phyloP scores from a whole-genome alignment of 2,888 invertebrate species.

The Acrocera orbiculus region DNA sequence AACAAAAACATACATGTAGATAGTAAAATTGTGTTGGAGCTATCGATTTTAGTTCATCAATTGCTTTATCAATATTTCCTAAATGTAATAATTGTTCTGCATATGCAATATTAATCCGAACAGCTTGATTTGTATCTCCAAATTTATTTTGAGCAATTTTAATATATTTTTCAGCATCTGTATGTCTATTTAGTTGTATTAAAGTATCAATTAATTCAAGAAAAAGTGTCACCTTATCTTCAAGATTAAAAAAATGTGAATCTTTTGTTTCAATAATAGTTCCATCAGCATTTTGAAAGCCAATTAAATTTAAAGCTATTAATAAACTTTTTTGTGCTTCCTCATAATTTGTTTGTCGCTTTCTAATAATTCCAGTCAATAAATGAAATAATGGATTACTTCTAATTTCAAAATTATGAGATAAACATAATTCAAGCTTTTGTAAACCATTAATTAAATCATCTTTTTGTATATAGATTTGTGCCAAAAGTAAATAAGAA shows the following conservation, averaged over 20 bases:
- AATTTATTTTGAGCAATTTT: slow-evolving; percentile 52
- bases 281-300: no score
- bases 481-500: slow-evolving; percentile 70
- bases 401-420: slow-evolving; percentile 81
- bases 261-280: no score
- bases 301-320: slow-evolving; percentile 51
- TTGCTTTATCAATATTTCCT: slow-evolving; percentile 64
- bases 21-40: slow-evolving; percentile 71
- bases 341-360: slow-evolving; percentile 48
- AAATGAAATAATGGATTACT: slow-evolving; percentile 84
- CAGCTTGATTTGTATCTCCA: slow-evolving; percentile 68
- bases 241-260: slow-evolving; percentile 36
- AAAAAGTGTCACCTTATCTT: slow-evolving; percentile 73
- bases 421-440: slow-evolving; percentile 73
- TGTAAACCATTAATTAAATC: slow-evolving; percentile 63
- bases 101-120: slow-evolving; percentile 64
- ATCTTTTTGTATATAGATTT: slow-evolving; percentile 57
- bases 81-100: slow-evolving; percentile 67
- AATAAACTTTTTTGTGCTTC: slow-evolving; percentile 59
- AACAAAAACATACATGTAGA: no score
- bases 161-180: slow-evolving; percentile 67
- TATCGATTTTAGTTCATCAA: slow-evolving; percentile 60
- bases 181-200: slow-evolving; percentile 45
- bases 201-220: slow-evolving; percentile 71
- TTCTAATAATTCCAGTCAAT: slow-evolving; percentile 66